phyloP scores from a whole-genome alignment of 1,140 invertebrate genomes.

The Leucophenga varia region DNA sequence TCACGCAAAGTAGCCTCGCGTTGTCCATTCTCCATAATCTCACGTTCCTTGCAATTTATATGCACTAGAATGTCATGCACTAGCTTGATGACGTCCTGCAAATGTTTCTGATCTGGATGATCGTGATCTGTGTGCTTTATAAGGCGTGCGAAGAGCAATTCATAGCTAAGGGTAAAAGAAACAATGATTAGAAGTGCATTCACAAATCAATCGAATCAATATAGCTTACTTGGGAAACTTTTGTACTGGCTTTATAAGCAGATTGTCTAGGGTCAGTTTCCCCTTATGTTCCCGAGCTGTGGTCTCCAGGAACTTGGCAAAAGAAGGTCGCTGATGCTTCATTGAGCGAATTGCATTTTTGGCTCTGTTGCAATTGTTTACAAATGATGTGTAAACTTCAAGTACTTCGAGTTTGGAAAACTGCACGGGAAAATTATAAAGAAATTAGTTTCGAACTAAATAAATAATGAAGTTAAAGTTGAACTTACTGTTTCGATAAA shows the following conservation, averaged over 20 bases:
- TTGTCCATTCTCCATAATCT: conserved; percentile 79
- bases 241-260: conserved; percentile 96
- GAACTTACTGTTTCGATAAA: conserved; percentile 82
- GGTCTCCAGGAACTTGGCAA: conserved; percentile 88
- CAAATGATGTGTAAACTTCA: conserved; percentile 92
- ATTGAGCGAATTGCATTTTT: conserved; percentile 89
- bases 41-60: conserved; percentile 87
- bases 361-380: conserved; percentile 94
- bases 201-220: too few relatives aligned
- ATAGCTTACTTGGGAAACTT: conserved; percentile 84
- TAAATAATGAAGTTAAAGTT: too few relatives aligned
- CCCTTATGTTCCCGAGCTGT: conserved; percentile 91
- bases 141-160: conserved; percentile 89
- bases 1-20: conserved; percentile 78
- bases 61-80: conserved; percentile 90
- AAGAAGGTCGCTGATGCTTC: conserved; percentile 82
- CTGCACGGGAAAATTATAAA: too few relatives aligned
- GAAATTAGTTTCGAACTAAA: too few relatives aligned
- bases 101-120: conserved; percentile 84
- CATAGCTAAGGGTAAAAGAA: conserved; percentile 68
- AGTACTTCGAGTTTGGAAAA: conserved; percentile 89
- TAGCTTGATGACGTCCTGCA: conserved; percentile 83
- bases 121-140: conserved; percentile 85
- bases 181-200: too few relatives aligned
- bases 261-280: conserved; percentile 90